Conservation (phyloP, 2,888 invertebrate species). For the Heterodera filipjevi region DNA sequence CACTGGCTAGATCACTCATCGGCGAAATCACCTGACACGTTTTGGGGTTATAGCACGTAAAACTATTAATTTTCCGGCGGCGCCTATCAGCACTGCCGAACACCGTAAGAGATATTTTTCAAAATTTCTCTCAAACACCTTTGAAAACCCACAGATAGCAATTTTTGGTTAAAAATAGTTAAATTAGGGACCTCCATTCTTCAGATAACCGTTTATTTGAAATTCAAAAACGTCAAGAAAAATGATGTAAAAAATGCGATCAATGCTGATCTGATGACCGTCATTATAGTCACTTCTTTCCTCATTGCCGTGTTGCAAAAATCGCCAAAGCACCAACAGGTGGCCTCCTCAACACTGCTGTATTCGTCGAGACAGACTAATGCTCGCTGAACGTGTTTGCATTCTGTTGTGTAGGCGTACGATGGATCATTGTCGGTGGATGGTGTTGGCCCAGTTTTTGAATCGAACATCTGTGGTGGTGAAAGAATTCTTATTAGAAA, state of each 20-base stretch:
- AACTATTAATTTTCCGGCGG: too few relatives aligned
- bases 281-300: background rate
- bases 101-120: too few relatives aligned
- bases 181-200: too few relatives aligned
- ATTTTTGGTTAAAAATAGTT: too few relatives aligned
- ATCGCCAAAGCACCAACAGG: slow-evolving; percentile 41
- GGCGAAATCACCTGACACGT: too few relatives aligned
- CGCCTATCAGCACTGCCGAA: too few relatives aligned
- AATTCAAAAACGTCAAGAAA: background rate
- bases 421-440: background rate
- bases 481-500: too few relatives aligned
- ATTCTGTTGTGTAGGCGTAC: slow-evolving; percentile 23
- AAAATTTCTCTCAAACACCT: too few relatives aligned
- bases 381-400: slow-evolving; percentile 30
- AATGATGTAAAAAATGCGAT: background rate
- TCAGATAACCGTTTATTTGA: too few relatives aligned
- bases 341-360: slow-evolving; percentile 33
- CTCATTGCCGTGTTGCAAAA: slow-evolving; percentile 34
- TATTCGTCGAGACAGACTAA: slow-evolving; percentile 39
- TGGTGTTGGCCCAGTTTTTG: slow-evolving; percentile 15
- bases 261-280: background rate
- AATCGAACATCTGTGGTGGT: slow-evolving; percentile 16
- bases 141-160: too few relatives aligned
- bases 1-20: too few relatives aligned
- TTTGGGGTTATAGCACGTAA: too few relatives aligned